Percentiles rank a stretch among this genome's conserved stretches.
These are phyloP conservation scores for Drosophila melanica DNA, from an alignment of 1,140 invertebrate species.

Conservation along the genomic window DNA sequence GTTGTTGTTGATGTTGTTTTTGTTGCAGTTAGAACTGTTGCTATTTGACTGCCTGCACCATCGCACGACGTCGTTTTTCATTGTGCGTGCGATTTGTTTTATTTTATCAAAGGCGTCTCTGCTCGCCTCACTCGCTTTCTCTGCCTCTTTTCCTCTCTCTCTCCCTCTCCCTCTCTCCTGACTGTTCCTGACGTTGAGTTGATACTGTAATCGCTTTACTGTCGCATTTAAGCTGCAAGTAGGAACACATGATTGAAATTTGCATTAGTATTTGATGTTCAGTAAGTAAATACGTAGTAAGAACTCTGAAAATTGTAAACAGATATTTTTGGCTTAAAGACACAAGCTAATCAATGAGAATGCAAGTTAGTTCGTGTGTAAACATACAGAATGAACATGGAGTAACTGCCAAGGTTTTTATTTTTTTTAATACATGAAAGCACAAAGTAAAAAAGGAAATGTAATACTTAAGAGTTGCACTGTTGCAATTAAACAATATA, in stretches of 20 bases:
- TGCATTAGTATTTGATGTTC: slow-evolving; percentile 22
- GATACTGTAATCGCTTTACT: slow-evolving; percentile 35
- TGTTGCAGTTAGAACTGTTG: slow-evolving; percentile 41
- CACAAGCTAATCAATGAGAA: too few relatives aligned
- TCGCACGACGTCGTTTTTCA: slow-evolving; percentile 84
- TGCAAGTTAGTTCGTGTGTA: too few relatives aligned
- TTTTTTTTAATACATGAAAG: too few relatives aligned
- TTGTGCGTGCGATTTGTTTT: slow-evolving; percentile 79
- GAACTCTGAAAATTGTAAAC: too few relatives aligned
- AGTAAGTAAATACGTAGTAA: not conserved
- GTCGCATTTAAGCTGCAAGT: slow-evolving; percentile 38
- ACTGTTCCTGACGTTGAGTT: slow-evolving; percentile 27
- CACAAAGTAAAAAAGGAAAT: too few relatives aligned
- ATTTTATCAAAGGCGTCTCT: slow-evolving; percentile 30
- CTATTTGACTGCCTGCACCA: slow-evolving; percentile 70
- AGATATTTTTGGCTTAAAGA: too few relatives aligned
- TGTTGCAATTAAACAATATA: too few relatives aligned
- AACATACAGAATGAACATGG: too few relatives aligned
- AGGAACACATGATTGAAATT: slow-evolving; percentile 33
- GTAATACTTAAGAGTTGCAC: too few relatives aligned
- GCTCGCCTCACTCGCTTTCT: slow-evolving; percentile 8
- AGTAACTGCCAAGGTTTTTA: too few relatives aligned
- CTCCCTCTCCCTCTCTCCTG: not conserved
- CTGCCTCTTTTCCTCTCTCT: not conserved
- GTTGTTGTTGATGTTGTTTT: slow-evolving; percentile 27